Percentiles rank a stretch among this genome's conserved stretches.
Evolutionary conservation across 2,888 invertebrate genomes (phyloP).

Genomic region (Epicampocera succincta): DNA sequence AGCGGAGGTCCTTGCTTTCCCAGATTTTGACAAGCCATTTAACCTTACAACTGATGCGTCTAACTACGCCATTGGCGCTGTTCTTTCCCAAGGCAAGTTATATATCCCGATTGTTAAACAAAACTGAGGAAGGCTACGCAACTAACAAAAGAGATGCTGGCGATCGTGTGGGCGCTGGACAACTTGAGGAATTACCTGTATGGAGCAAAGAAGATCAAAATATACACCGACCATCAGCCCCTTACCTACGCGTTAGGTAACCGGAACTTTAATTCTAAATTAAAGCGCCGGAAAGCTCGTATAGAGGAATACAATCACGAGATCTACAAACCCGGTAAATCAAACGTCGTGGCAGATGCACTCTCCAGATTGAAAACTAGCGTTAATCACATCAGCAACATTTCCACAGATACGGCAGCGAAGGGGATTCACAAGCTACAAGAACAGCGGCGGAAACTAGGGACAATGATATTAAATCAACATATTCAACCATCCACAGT

Average conservation of each 20-base stretch:
- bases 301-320: too few species aligned
- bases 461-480: not conserved
- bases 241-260: constrained; percentile 43
- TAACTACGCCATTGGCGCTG: too few species aligned
- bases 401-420: constrained; percentile 27
- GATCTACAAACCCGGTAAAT: too few species aligned
- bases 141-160: not conserved
- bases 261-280: constrained; percentile 41
- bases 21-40: too few species aligned
- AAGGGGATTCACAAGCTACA: constrained; percentile 1
- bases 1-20: constrained; percentile 5
- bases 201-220: constrained; percentile 26
- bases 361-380: too few species aligned
- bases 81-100: not conserved
- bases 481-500: too few species aligned
- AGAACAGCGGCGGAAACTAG: constrained; percentile 9
- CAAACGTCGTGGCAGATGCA: too few species aligned
- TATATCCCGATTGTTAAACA: not conserved
- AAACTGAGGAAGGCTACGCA: too few species aligned
- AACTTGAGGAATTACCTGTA: not conserved
- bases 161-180: not conserved
- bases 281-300: constrained; percentile 47
- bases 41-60: too few species aligned
- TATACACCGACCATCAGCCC: constrained; percentile 51
- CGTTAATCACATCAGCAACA: too few species aligned